A percentile compares a stretch with the other conserved stretches of the same genome.
Evolutionary conservation across 1,140 invertebrate species (phyloP).

Genomic region (Linepithema humile): DNA sequence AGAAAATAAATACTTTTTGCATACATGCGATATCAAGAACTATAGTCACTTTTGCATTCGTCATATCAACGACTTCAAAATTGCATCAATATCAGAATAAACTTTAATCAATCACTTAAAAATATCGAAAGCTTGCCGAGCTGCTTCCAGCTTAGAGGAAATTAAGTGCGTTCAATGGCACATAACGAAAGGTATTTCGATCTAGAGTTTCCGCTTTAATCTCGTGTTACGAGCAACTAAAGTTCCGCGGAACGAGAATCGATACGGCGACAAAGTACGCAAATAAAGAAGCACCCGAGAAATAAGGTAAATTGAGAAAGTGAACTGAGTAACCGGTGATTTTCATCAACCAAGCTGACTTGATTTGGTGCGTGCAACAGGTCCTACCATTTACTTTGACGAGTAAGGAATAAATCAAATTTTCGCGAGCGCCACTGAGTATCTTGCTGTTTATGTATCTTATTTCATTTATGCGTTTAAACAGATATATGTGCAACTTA

Average conservation of each 20-base stretch:
- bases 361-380: conserved; percentile 57
- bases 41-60: not conserved
- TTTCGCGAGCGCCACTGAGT: conserved; percentile 14
- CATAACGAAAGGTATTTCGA: conserved; percentile 43
- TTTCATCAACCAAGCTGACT: conserved; percentile 47
- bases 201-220: conserved; percentile 38
- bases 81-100: not conserved
- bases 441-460: conserved; percentile 13
- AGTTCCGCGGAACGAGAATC: conserved; percentile 50
- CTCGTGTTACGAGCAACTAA: conserved; percentile 50
- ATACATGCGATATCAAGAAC: no score
- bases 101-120: conserved; percentile 28
- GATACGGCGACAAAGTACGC: conserved; percentile 53
- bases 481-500: not conserved
- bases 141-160: conserved; percentile 22
- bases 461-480: conserved; percentile 21
- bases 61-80: not conserved
- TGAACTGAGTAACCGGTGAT: conserved; percentile 55
- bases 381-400: conserved; percentile 48
- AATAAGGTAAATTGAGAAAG: conserved; percentile 53
- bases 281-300: conserved; percentile 56
- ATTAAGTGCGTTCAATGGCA: conserved; percentile 41
- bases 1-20: no score
- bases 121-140: conserved; percentile 16
- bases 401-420: conserved; percentile 56